Evolutionary conservation across 2,888 invertebrate species (phyloP).

Genomic region (Papilio elwesi): DNA sequence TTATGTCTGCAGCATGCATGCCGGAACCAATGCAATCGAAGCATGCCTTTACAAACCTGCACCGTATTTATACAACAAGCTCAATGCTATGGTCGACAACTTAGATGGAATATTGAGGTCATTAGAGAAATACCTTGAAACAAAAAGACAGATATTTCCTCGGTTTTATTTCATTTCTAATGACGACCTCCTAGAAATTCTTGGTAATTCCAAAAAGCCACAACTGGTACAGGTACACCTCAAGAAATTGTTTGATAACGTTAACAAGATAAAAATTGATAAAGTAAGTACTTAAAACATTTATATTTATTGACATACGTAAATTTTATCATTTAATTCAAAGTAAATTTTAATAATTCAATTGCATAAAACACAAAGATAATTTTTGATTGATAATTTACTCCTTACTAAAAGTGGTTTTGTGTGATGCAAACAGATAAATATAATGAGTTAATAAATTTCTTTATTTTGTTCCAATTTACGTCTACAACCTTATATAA

Average conservation of each 20-base stretch:
- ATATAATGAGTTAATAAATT: no score
- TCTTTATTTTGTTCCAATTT: no score
- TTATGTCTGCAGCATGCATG: constrained; percentile 68
- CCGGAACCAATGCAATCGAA: constrained; percentile 84
- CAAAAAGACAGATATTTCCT: constrained; percentile 94
- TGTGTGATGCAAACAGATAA: no score
- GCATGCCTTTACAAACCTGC: constrained; percentile 85
- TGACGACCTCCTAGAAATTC: constrained; percentile 90
- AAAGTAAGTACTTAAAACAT: constrained; percentile 76
- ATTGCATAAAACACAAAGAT: no score
- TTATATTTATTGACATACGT: background rate
- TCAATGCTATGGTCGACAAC: constrained; percentile 89
- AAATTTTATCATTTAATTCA: background rate
- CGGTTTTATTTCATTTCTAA: constrained; percentile 87
- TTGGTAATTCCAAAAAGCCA: constrained; percentile 93
- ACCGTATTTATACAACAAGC: constrained; percentile 86
- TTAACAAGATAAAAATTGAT: constrained; percentile 88
- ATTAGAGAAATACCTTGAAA: constrained; percentile 93
- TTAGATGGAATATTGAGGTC: constrained; percentile 92
- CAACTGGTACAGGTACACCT: constrained; percentile 93
- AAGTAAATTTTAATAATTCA: no score
- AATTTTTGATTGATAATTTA: no score
- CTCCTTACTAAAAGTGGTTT: no score
- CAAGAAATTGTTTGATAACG: constrained; percentile 95
- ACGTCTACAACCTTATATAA: no score